A percentile compares a stretch with the other conserved stretches of the same genome.
phyloP scores from a whole-genome alignment of 2,888 invertebrate species.

The Campopleginae sp. region DNA sequence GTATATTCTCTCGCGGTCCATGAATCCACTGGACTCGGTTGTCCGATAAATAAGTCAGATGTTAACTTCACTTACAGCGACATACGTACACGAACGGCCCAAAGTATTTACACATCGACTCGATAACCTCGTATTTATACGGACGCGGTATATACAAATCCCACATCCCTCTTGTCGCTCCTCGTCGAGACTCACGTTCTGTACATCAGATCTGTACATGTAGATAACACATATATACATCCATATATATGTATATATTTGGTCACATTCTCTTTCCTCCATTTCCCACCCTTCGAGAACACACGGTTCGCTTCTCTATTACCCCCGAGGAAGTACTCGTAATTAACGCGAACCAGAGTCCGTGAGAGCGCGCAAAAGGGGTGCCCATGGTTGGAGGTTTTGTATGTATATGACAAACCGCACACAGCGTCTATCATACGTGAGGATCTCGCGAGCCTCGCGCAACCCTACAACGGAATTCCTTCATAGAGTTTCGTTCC shows the following conservation, averaged over 20 bases:
- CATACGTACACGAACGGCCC: slow-evolving; percentile 1
- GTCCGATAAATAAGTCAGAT: slow-evolving; percentile 27
- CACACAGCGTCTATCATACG: slow-evolving; percentile 11
- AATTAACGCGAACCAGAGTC: slow-evolving; percentile 76
- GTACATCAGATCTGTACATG: too few species aligned
- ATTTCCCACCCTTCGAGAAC: slow-evolving; percentile 25
- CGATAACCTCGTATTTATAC: slow-evolving; percentile 8
- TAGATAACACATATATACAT: neutral
- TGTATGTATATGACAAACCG: slow-evolving; percentile 32
- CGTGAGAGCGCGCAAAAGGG: slow-evolving; percentile 54
- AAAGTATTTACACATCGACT: neutral
- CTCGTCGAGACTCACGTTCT: too few species aligned
- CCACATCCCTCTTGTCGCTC: too few species aligned
- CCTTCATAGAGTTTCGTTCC: slow-evolving; percentile 59
- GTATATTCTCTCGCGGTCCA: slow-evolving; percentile 15
- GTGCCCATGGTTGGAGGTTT: slow-evolving; percentile 17
- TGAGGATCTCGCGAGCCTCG: slow-evolving; percentile 31
- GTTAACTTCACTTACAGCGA: neutral
- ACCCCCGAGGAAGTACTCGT: slow-evolving; percentile 79
- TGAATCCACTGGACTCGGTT: slow-evolving; percentile 7
- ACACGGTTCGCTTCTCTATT: slow-evolving; percentile 62
- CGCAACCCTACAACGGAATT: slow-evolving; percentile 55
- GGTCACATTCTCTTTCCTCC: slow-evolving; percentile 33
- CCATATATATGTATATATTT: neutral
- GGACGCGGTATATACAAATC: neutral